A percentile compares a stretch with the other conserved stretches of the same genome.
Evolutionary conservation across 2,113 vertebrate genomes (phyloP).

Genomic region (Nothoprocta perdicaria): DNA sequence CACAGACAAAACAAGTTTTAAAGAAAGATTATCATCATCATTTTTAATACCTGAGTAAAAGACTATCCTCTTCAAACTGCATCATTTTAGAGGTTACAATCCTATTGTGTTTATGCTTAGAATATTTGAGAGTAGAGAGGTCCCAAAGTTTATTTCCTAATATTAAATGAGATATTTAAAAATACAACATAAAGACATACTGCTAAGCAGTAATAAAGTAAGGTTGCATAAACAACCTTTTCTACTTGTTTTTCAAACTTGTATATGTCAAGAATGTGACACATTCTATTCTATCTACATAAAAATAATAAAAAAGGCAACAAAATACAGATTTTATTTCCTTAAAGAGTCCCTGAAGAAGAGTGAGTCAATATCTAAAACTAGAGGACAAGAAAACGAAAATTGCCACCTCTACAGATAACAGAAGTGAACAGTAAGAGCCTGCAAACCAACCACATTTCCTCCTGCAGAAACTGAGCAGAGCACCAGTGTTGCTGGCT

Average conservation of each 20-base stretch:
- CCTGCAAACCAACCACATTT: too few species aligned
- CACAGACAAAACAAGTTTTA: not conserved
- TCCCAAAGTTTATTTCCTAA: not conserved
- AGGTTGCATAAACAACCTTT: not conserved
- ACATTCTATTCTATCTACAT: not conserved
- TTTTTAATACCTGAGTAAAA: not conserved
- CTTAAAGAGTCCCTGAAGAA: not conserved
- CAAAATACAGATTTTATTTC: not conserved
- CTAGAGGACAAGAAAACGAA: not conserved
- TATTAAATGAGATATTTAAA: not conserved
- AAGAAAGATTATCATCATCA: not conserved
- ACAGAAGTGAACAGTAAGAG: not conserved
- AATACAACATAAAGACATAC: not conserved
- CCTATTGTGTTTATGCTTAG: not conserved
- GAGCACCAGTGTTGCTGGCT: not conserved
- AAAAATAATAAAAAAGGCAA: not conserved
- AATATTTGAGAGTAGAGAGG: not conserved
- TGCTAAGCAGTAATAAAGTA: not conserved
- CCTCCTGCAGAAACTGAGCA: not conserved
- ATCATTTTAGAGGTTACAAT: not conserved
- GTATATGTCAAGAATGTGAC: not conserved
- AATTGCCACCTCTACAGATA: not conserved
- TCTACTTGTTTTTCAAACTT: not conserved
- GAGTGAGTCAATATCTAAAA: not conserved
- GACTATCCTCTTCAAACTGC: not conserved